Evolutionary conservation across 2,797 vertebrate genomes (phyloP), one percentile per base, ranked within the genome.

Genomic region (Alectoris magna): DNA sequence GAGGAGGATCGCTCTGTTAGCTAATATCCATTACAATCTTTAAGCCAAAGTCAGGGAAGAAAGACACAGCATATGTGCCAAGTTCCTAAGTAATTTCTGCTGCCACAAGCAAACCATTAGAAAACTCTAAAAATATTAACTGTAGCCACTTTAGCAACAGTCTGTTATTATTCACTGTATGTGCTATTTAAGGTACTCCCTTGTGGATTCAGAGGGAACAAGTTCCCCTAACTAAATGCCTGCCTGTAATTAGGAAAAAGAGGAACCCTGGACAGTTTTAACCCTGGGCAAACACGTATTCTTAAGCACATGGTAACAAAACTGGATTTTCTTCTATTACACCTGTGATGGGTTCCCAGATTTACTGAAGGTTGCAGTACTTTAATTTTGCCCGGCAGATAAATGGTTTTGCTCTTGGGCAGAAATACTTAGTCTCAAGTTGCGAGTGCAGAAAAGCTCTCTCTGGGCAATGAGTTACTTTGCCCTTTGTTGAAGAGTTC

Each of bases 381-480:
- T 82, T 63, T 6, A 34, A 38, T 91, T 87, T 91, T 64, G 46
- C 60, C 63, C 15, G 62, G 68, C 87, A 84, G 68, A 74, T 60
- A 81, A 92, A 46, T 76, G 46, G 12, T 89, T 94, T 66, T 92
- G 12, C 78, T 76, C 58, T 73, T 84, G 41, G 82, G 49, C 24
- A 90, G 73, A 91, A 95, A 76, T 14, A 74, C n/a, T 67, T 34
- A 74, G 67, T 82, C 39, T 91, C 43, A 90, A 72, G 31, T 26
- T 76, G 0, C 26, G 62, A 84, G 19, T 24, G 38, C 48, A 73
- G 10, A 88, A 94, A 81, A 63, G 83, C 21, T 55, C 41, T 69
- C 66, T 82, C 29, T 76, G 79, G 90, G 91, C 93, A 96, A 93
- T 90, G 24, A 97, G 84, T 49, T 91, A 22, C 83, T 76, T 80